A percentile compares a stretch with the other conserved stretches of the same genome.
Evolutionary conservation across 1,140 invertebrate species (phyloP).

Genomic region (Lutraria rhynchaena): DNA sequence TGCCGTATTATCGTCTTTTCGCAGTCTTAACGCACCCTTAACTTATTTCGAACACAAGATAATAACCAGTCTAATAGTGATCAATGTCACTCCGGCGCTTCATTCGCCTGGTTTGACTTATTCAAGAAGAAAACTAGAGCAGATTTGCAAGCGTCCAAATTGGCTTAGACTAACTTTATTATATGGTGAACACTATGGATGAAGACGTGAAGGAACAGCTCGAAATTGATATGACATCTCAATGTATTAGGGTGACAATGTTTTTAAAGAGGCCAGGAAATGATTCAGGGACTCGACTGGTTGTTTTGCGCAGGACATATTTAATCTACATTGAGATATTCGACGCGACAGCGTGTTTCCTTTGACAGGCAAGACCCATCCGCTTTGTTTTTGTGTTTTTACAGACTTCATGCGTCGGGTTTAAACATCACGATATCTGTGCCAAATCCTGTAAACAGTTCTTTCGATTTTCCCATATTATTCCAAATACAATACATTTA

Average conservation of each 20-base stretch:
- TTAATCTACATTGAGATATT: slow-evolving; percentile 49
- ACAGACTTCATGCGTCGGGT: no score
- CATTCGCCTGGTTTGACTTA: slow-evolving; percentile 53
- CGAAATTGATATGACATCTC: slow-evolving; percentile 60
- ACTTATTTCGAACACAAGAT: slow-evolving; percentile 62
- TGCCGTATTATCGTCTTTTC: slow-evolving; percentile 54
- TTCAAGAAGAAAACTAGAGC: slow-evolving; percentile 58
- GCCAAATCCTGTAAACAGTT: no score
- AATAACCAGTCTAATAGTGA: slow-evolving; percentile 58
- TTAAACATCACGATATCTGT: no score
- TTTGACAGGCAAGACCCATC: neutral
- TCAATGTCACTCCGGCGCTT: slow-evolving; percentile 48
- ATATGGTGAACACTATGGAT: slow-evolving; percentile 47
- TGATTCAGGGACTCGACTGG: slow-evolving; percentile 11
- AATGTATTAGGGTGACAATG: slow-evolving; percentile 42
- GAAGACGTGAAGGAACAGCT: slow-evolving; percentile 7
- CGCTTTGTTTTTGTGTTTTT: no score
- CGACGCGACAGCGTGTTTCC: neutral
- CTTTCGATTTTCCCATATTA: no score
- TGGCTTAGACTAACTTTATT: slow-evolving; percentile 60
- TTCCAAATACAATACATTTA: no score
- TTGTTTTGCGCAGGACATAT: slow-evolving; percentile 34
- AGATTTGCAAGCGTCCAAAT: slow-evolving; percentile 49
- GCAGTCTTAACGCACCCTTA: slow-evolving; percentile 49
- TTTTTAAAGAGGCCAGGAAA: slow-evolving; percentile 50